These are phyloP conservation scores for Ormyrus labotus DNA, from an alignment of 2,888 invertebrate species.

Conservation along the genomic window DNA sequence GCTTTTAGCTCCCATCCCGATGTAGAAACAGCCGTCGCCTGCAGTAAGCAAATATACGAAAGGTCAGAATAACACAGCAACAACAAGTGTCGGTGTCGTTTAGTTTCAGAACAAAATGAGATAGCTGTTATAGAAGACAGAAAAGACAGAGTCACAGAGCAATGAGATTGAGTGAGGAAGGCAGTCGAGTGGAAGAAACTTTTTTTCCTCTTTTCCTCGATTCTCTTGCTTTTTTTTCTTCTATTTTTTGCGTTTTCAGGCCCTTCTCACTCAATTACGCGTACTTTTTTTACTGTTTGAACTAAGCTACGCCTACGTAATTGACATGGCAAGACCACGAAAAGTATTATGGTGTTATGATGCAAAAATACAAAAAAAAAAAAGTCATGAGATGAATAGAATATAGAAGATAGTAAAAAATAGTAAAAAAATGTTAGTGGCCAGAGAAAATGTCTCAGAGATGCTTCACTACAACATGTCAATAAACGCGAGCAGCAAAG, in stretches of 20 bases:
- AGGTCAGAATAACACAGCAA: constrained; percentile 41
- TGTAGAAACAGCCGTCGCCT: constrained; percentile 98
- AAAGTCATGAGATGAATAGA: neutral
- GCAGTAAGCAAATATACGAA: constrained; percentile 89
- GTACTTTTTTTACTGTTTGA: too few species aligned
- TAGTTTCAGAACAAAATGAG: constrained; percentile 35
- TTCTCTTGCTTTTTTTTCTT: too few species aligned
- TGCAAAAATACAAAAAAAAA: constrained; percentile 5
- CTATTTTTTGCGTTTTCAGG: too few species aligned
- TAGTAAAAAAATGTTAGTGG: constrained; percentile 59
- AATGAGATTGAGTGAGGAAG: constrained; percentile 4
- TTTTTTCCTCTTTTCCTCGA: too few species aligned
- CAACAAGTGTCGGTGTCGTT: constrained; percentile 9
- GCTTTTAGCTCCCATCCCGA: constrained; percentile 93
- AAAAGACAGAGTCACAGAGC: constrained; percentile 16
- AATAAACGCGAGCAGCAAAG: constrained; percentile 67
- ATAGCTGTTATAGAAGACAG: constrained; percentile 39
- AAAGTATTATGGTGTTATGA: too few species aligned
- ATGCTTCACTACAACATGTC: constrained; percentile 65
- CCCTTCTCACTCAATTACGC: too few species aligned
- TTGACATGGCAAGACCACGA: too few species aligned
- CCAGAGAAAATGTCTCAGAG: constrained; percentile 58
- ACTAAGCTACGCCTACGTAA: too few species aligned
- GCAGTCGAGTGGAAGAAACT: neutral
- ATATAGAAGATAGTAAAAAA: constrained; percentile 22